Evolutionary conservation across 1,140 invertebrate genomes (phyloP).

Genomic region (Muscidifurax raptorellus): DNA sequence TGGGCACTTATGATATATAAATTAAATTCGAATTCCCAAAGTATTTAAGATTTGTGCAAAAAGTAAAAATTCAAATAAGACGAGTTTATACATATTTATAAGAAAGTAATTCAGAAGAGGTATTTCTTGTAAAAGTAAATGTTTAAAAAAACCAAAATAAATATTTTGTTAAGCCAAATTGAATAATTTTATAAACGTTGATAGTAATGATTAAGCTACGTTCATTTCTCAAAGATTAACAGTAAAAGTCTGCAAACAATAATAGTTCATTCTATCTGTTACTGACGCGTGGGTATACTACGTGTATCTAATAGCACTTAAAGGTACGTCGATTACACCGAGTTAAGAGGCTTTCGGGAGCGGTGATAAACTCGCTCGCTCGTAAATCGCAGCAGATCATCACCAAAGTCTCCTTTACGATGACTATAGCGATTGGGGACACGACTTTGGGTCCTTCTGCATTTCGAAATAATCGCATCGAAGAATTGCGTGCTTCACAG

Average conservation of each 20-base stretch:
- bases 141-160: too few relatives aligned
- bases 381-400: slow-evolving; percentile 38
- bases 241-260: background rate
- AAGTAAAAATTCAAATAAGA: too few relatives aligned
- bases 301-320: slow-evolving; percentile 27
- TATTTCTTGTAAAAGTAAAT: too few relatives aligned
- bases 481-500: slow-evolving; percentile 57
- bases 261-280: background rate
- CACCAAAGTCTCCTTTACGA: slow-evolving; percentile 33
- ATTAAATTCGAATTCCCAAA: too few relatives aligned
- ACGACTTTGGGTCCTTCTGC: background rate
- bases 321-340: slow-evolving; percentile 15
- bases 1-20: too few relatives aligned
- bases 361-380: slow-evolving; percentile 23
- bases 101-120: too few relatives aligned
- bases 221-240: background rate
- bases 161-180: too few relatives aligned
- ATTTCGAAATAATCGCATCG: slow-evolving; percentile 42
- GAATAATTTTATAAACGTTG: too few relatives aligned
- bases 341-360: slow-evolving; percentile 31
- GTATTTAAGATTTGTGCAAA: too few relatives aligned
- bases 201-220: too few relatives aligned
- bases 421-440: slow-evolving; percentile 20
- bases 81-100: too few relatives aligned
- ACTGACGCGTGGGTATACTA: background rate